Evolutionary conservation across 2,888 invertebrate species (phyloP).

Genomic region (Timema podura): DNA sequence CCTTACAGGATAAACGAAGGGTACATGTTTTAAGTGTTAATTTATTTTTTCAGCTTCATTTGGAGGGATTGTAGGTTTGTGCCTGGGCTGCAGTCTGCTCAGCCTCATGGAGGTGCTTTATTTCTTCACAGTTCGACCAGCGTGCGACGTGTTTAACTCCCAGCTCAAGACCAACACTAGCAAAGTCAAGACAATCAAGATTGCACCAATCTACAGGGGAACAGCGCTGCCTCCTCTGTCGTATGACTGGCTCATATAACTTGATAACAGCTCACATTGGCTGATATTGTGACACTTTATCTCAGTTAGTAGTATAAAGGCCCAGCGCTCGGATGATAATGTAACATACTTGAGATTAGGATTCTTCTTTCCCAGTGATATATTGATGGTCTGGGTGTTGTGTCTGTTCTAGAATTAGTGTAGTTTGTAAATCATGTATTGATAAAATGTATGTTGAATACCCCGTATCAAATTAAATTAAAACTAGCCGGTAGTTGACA

Average conservation of each 20-base stretch:
- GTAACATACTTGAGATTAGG: no score
- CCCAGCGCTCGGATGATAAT: no score
- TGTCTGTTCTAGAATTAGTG: no score
- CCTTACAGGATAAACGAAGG: background rate
- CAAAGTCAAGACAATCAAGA: background rate
- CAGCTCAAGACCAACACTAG: background rate
- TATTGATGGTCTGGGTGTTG: no score
- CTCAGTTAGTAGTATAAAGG: no score
- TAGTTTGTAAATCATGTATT: no score
- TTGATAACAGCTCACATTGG: background rate
- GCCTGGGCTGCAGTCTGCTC: conserved; percentile 29
- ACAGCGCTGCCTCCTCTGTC: background rate
- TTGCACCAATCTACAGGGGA: background rate
- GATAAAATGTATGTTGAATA: no score
- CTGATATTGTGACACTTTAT: no score
- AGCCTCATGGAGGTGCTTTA: conserved; percentile 29
- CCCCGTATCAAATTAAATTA: no score
- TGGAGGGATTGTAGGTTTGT: conserved; percentile 29
- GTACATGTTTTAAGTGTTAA: background rate
- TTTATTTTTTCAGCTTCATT: conserved; percentile 26
- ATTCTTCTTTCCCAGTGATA: no score
- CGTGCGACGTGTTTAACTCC: background rate
- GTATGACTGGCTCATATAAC: conserved; percentile 2
- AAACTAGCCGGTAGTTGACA: no score
- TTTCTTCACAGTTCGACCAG: conserved; percentile 27